Evolutionary conservation across 1,140 invertebrate species (phyloP), one percentile per base, ranked within the genome.

Genomic region (Drosophila sproati): DNA sequence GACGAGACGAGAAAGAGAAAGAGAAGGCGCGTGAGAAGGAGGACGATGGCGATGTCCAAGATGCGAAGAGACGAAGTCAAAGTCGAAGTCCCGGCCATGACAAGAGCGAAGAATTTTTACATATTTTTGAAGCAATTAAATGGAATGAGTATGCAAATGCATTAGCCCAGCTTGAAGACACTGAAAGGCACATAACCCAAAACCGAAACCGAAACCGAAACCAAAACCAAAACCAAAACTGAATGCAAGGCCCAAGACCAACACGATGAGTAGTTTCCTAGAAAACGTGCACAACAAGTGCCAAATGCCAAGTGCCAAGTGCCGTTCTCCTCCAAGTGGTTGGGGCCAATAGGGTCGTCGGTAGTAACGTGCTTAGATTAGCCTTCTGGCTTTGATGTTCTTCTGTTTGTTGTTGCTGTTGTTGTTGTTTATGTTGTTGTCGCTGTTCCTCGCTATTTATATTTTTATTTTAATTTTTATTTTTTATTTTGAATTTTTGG

Each of bases 81-180:
- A 32, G 39, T 48, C 34, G 56, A 43, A 37, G 57, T 66, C 73
- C 78, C 69, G 70, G 54, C 82, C 82, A 67, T 86, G 82, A 85
- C 82, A 85, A 81, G 78, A 73, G 73, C 70, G 78, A 78, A 68
- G 52, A 75, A 68, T 69, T 76, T 87, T 78, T 87, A 86, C 82
- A 87, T 86, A 86, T 87, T 86, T 86, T 86, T 73, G 71, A 87
- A 87, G 82, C 82, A 86, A 86, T 86, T 86, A 86, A 86, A 86
- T 86, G 82, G 75, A 72, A 86, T 86, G 82, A 86, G 82, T 86
- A 86, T 86, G 82, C 82, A 86, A 86, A 86, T 86, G 79, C 82
- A 87, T 86, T 79, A 76, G 82, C 70, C 43, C 37, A 60, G 67
- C 57, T 43, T 56, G 55, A 82, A 70, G 45, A 80, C 35, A 37